Base-by-base conservation (phyloP, 2,888 invertebrate genomes). In the Phaonia tiefii region DNA sequence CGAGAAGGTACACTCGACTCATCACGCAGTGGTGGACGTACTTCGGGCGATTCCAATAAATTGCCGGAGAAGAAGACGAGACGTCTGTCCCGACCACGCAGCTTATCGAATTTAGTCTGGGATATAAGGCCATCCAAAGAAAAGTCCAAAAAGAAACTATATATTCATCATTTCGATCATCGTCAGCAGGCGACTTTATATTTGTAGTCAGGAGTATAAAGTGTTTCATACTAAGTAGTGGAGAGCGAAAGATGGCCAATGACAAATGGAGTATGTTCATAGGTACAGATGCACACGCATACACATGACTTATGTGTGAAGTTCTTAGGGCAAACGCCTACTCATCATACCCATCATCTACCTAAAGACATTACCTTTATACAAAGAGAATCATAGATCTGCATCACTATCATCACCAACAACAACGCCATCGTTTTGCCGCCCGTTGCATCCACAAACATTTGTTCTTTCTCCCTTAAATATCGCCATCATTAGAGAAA, bases 21-120 rank as follows among this genome's bases (percentile, higher is more conserved):
- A 44, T 96, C 96, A 89, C 96, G 96, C 91, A 96, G 96, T 26
- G 97, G 96, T 42, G 96, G 96, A 0, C 93, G 96, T 72, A 96
- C 96, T 4, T 96, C 96, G 11, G 96, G 96, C 1, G 97, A 96
- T 90, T 96, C 96, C 3, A 89, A 89, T 79, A 96, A 96, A 88
- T 92, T 96, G 87, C 96, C 96, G 72, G 96, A 96, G 88, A 96
- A 96, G 89, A 92, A 96, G 87, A 96, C 95, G 70, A 93, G 96
- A 85, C 95, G 95, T 87, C 90, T 97, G 79, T 96, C 95, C 86
- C 93, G 97, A 88, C 97, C 97, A 70, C 94, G 96, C 85, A 96
- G 96, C 79, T 92, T 97, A 88, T 96, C 96, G 82, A 97, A 97
- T 91, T 93, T 97, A 87, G 96, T 97, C 83, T 96, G 96, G 96